Conservation (phyloP, 1,140 invertebrate species). For the Polyergus mexicanus region DNA sequence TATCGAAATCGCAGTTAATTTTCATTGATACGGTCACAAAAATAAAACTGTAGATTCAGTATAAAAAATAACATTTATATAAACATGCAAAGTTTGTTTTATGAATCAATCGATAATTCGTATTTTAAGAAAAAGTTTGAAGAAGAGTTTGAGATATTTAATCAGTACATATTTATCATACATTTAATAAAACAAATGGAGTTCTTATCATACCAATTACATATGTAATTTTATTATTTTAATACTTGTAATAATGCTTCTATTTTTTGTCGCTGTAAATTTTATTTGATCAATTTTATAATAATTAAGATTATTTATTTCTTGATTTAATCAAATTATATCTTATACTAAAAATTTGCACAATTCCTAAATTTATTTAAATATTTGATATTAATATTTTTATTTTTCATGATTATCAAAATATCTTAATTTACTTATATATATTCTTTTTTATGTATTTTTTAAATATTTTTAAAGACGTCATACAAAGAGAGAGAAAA, state of each 20-base stretch:
- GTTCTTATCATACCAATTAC: background rate
- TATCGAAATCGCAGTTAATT: background rate
- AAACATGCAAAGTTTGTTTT: no score
- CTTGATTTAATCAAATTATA: background rate
- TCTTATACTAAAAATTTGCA: background rate
- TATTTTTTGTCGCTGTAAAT: background rate
- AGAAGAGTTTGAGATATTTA: background rate
- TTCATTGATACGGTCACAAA: background rate
- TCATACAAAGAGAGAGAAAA: background rate
- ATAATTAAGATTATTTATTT: background rate
- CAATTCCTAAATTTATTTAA: background rate
- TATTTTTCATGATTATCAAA: no score
- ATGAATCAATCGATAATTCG: no score
- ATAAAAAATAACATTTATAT: no score
- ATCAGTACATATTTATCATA: background rate
- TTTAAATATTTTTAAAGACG: background rate
- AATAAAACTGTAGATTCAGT: no score
- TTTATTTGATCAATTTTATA: background rate
- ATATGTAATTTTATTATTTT: background rate
- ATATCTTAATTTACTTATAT: background rate
- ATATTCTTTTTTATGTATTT: no score
- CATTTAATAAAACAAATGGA: background rate
- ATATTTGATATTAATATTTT: background rate
- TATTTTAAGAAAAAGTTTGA: background rate
- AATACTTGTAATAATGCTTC: background rate